phyloP scores from a whole-genome alignment of 2,797 vertebrate genomes.

The Pseudochirops corinnae region DNA sequence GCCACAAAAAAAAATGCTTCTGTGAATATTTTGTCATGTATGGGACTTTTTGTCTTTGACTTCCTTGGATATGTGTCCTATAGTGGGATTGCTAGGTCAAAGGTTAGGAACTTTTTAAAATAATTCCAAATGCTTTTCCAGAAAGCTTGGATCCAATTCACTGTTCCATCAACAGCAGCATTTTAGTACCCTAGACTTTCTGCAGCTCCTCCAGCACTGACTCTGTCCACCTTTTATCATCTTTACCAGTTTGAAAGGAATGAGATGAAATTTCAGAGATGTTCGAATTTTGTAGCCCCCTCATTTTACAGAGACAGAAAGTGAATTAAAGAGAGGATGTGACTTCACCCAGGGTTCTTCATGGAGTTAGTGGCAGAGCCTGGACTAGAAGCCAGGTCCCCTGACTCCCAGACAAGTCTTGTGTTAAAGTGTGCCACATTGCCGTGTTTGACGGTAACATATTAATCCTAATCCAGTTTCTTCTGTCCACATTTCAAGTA shows the following conservation, averaged over 20 bases:
- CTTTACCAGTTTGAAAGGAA: neutral
- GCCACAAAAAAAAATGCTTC: neutral
- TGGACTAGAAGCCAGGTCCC: neutral
- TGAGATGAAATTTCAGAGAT: neutral
- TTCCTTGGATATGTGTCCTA: neutral
- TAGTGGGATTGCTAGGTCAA: neutral
- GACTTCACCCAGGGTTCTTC: neutral
- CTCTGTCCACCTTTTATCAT: neutral
- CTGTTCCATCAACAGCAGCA: neutral
- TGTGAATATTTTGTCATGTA: neutral
- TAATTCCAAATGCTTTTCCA: neutral
- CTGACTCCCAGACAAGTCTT: neutral
- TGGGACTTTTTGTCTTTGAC: neutral
- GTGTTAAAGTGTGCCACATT: neutral
- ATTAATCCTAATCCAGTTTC: neutral
- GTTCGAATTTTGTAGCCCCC: neutral
- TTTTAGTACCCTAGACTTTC: neutral
- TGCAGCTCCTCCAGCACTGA: neutral
- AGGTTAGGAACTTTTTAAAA: neutral
- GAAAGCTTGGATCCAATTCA: neutral
- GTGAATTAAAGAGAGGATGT: neutral
- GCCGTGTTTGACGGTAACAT: neutral
- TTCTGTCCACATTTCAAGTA: neutral
- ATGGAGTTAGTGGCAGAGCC: neutral
- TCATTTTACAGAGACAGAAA: neutral